Evolutionary conservation across 2,888 invertebrate genomes (phyloP).

Genomic region (Nemotelus pantherinus): DNA sequence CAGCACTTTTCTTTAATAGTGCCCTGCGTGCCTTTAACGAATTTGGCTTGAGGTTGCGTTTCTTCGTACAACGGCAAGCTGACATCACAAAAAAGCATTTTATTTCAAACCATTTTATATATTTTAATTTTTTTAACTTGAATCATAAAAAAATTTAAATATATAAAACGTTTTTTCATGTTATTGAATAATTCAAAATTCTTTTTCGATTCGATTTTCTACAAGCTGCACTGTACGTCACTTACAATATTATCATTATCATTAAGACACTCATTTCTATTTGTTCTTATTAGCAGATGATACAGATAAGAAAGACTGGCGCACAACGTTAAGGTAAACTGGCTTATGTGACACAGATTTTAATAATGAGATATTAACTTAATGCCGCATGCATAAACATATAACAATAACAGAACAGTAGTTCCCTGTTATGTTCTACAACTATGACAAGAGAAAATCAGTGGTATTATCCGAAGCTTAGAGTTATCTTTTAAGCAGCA

Average conservation of each 20-base stretch:
- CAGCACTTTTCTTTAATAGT: too few species aligned
- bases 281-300: not conserved
- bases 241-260: conserved; percentile 10
- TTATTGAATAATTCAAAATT: too few species aligned
- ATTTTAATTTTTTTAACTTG: too few species aligned
- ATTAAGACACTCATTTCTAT: conserved; percentile 19
- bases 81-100: too few species aligned
- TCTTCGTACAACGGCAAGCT: too few species aligned
- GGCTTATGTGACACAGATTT: conserved; percentile 23
- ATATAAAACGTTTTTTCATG: too few species aligned
- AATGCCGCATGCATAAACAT: not conserved
- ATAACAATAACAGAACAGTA: conserved; percentile 24
- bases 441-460: conserved; percentile 5
- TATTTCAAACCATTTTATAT: too few species aligned
- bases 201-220: not conserved
- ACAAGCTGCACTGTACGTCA: not conserved
- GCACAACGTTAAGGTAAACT: conserved; percentile 22
- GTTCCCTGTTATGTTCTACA: conserved; percentile 24
- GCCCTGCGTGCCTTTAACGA: too few species aligned
- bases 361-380: conserved; percentile 14
- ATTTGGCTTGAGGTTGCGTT: too few species aligned
- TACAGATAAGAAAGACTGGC: too few species aligned
- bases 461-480: too few species aligned
- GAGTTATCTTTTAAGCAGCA: not conserved
- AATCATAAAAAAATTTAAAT: too few species aligned